phyloP scores from a whole-genome alignment of 2,797 vertebrate species.

The Microchirus variegatus region DNA sequence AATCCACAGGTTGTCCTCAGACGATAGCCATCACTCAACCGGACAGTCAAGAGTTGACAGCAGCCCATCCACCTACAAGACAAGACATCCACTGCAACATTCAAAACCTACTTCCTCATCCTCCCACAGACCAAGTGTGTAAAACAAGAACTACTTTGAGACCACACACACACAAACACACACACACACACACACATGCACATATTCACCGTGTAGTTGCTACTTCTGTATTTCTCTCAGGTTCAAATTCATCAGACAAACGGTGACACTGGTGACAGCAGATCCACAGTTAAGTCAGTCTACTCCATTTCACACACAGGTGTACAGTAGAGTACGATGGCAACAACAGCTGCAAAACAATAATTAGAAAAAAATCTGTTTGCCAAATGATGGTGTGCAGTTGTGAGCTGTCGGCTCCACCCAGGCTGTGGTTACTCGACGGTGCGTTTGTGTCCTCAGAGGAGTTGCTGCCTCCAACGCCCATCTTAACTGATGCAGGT shows the following conservation, averaged over 20 bases:
- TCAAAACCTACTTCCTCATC: constrained; percentile 79
- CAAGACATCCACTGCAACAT: constrained; percentile 50
- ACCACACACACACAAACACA: constrained; percentile 16
- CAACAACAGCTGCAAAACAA: constrained; percentile 7
- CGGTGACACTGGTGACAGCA: constrained; percentile 15
- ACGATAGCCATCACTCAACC: constrained; percentile 53
- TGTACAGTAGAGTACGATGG: constrained; percentile 4
- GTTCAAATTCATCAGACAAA: constrained; percentile 11
- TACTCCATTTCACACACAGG: constrained; percentile 6
- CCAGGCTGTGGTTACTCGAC: constrained; percentile 70
- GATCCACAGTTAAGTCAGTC: constrained; percentile 9
- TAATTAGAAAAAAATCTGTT: constrained; percentile 51
- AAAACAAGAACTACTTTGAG: constrained; percentile 71
- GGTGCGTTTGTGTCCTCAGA: constrained; percentile 42
- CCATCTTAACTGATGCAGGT: constrained; percentile 46
- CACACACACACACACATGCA: constrained; percentile 19
- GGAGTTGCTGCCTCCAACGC: constrained; percentile 37
- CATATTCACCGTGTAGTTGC: constrained; percentile 13
- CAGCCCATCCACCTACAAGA: constrained; percentile 43
- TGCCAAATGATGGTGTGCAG: constrained; percentile 65
- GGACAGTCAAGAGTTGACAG: constrained; percentile 16
- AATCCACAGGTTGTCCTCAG: constrained; percentile 60
- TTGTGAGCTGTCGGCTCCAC: constrained; percentile 61
- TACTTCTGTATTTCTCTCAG: constrained; percentile 62
- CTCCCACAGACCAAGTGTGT: constrained; percentile 53